Conservation (phyloP, 2,888 invertebrate species). For the Pachycephus smyrnensis region DNA sequence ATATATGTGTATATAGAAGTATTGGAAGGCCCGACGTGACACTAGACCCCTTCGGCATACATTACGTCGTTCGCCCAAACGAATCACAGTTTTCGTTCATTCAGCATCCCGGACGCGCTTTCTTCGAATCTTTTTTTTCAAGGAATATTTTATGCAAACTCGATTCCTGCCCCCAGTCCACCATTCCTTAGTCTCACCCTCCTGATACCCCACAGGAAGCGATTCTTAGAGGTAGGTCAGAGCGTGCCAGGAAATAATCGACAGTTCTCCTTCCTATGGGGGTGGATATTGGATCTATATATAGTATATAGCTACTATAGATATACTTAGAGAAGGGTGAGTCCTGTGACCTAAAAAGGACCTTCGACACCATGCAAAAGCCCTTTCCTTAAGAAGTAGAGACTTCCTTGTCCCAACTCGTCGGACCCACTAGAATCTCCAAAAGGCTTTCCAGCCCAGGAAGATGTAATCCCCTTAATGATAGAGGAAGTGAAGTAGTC, state of each 20-base stretch:
- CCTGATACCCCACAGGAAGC: background rate
- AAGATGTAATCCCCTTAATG: background rate
- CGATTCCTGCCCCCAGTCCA: conserved; percentile 20
- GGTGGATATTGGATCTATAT: background rate
- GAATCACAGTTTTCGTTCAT: background rate
- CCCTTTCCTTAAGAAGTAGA: background rate
- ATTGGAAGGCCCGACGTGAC: background rate
- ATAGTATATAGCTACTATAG: background rate
- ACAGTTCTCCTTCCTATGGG: background rate
- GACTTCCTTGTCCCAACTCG: background rate
- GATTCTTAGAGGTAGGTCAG: background rate
- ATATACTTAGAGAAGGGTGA: background rate
- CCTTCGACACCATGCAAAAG: background rate
- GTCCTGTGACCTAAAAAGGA: background rate
- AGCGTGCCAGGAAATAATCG: background rate
- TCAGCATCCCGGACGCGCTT: background rate
- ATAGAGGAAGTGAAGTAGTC: background rate
- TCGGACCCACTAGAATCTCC: background rate
- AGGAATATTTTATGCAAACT: conserved; percentile 53
- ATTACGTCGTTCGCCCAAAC: conserved; percentile 3
- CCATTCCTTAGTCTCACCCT: background rate
- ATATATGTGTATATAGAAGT: background rate
- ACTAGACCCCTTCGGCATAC: conserved; percentile 3
- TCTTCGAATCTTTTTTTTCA: conserved; percentile 9
- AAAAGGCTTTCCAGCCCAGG: background rate